Conservation (phyloP, 2,888 invertebrate species). For the Actias luna region DNA sequence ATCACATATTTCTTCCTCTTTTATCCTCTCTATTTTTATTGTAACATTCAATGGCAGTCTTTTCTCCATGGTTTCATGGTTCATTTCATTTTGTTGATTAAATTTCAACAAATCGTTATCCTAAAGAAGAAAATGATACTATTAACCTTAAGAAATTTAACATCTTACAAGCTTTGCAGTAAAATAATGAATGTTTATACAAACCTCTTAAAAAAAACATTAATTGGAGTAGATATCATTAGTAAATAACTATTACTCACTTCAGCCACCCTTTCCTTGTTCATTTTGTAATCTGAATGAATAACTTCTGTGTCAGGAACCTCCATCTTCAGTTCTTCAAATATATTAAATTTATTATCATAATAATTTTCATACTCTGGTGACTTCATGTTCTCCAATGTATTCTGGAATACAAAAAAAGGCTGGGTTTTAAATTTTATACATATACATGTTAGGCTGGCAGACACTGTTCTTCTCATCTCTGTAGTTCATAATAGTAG, state of each 20-base stretch:
- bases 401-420: background rate
- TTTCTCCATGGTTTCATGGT: background rate
- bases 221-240: too few species aligned
- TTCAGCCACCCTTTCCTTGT: background rate
- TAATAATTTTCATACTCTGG: background rate
- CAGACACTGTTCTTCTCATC: too few species aligned
- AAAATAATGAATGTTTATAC: too few species aligned
- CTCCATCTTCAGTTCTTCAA: background rate
- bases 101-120: background rate
- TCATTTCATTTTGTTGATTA: background rate
- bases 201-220: too few species aligned
- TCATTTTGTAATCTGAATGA: background rate
- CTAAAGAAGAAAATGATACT: background rate
- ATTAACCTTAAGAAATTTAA: too few species aligned
- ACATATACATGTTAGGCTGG: too few species aligned
- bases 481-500: too few species aligned
- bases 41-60: background rate
- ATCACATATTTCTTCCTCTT: background rate
- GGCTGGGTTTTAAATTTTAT: background rate
- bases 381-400: background rate
- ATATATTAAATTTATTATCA: background rate
- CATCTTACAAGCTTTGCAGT: too few species aligned
- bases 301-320: background rate
- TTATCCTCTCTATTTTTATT: background rate
- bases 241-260: background rate